phyloP scores from a whole-genome alignment of 2,888 invertebrate genomes.

The Tipula confusa region DNA sequence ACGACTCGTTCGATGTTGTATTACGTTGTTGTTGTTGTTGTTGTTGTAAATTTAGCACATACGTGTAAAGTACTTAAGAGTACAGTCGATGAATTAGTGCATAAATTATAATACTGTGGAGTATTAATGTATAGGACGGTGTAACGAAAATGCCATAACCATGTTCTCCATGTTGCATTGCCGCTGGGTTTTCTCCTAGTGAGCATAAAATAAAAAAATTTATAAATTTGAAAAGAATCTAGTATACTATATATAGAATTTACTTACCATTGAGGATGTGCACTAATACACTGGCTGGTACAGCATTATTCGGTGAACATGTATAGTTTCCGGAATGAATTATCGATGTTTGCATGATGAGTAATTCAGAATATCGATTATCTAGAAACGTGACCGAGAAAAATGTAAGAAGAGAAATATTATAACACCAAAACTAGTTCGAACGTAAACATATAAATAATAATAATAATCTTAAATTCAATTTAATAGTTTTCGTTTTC shows the following conservation, averaged over 20 bases:
- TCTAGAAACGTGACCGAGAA: background rate
- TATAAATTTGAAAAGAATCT: background rate
- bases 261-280: slow-evolving; percentile 82
- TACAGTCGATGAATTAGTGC: background rate
- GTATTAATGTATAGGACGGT: slow-evolving; percentile 21
- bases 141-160: background rate
- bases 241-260: background rate
- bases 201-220: background rate
- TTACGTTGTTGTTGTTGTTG: too few relatives aligned
- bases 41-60: too few relatives aligned
- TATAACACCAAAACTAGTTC: too few relatives aligned
- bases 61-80: background rate
- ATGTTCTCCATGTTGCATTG: slow-evolving; percentile 31
- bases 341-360: slow-evolving; percentile 30
- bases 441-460: background rate
- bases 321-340: slow-evolving; percentile 83
- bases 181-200: slow-evolving; percentile 30
- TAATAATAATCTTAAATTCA: background rate
- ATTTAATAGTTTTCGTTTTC: background rate
- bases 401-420: background rate
- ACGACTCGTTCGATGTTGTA: background rate
- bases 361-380: slow-evolving; percentile 28
- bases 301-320: slow-evolving; percentile 83
- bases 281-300: slow-evolving; percentile 80
- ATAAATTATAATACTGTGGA: background rate